Base-by-base conservation (phyloP, 1,140 invertebrate species). In the Glossosoma conforme region DNA sequence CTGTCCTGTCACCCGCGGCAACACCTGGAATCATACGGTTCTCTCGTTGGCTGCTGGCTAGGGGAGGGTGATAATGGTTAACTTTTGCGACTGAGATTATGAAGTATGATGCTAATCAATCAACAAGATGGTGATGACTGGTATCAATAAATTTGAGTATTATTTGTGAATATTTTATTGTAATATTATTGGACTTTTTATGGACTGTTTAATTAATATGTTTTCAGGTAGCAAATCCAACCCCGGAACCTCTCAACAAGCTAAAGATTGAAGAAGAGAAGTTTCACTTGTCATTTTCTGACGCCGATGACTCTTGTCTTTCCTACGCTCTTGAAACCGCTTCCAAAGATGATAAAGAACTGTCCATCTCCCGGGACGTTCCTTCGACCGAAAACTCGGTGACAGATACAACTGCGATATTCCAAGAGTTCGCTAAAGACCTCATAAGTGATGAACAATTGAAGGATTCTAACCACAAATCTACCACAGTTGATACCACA, bases 231-330 rank as follows among this genome's bases (percentile, higher is more conserved):
- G 14, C 14, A 36, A 8, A 20, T 11, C n/a, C 6, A 4, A 20
- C 19, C 6, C 19, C 10, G 1, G 22, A 40, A 40, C 13, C 13
- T 10, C 8, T 10, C 5, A 13, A 20, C 5, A 13, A 40, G 14
- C 37, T 20, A 40, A 40, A 40, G 19, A 19, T 40, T 40, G 37
- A 40, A 40, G 22, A 40, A 40, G 15, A 40, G 13, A 10, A 40
- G 19, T 10, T 21, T 15, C 18, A 40, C 8, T 40, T 40, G 19
- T 20, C 13, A 10, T 21, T 40, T n/a, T 40, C 37, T n/a, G 37
- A 40, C 22, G 37, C 22, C 10, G 37, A 40, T 19, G 37, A 40
- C 22, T 10, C 22, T 19, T 21, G 18, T 8, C 11, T 38, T 19
- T 8, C 15, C 13, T 38, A 38, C 21, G 18, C n/a, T 11, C 18